Base-by-base conservation (phyloP, 2,113 vertebrate species). In the Pelecanoides urinatrix region DNA sequence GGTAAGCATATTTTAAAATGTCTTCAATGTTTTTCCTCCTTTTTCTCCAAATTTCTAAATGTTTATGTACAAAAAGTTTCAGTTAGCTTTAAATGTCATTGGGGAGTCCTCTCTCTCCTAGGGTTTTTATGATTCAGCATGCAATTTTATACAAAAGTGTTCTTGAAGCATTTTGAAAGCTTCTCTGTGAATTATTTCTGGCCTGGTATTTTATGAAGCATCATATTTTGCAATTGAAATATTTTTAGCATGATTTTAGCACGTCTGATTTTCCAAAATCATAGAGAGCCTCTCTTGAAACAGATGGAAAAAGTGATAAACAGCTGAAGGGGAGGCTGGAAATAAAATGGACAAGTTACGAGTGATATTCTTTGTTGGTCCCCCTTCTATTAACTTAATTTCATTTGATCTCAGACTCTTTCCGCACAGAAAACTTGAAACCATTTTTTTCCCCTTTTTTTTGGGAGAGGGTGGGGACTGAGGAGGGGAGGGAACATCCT, bases 231-330 rank as follows among this genome's bases (percentile, higher is more conserved):
- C 77, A 87, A 94, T 40, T 92, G 76, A 94, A 95, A 90, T 95
- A 96, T 96, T 95, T 97, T 97, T 92, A 94, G 58, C 73, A 68
- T 85, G 58, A 95, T 91, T 90, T 94, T 94, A 66, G 68, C 30
- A 72, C 9, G 3, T 89, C 40, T 89, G 83, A 78, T 89, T 95
- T 89, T 87, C 29, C 44, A 79, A 89, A 93, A 94, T 94, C 45
- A 53, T 77, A 86, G 73, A 73, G 6, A 91, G 25, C 27, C 34
- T 84, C 45, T 94, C 86, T 74, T 87, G 88, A 95, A 88, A 65
- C 89, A 95, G 86, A 91, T 66, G 73, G 72, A 68, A 92, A 82
- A 87, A 79, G 16, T 32, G 20, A 87, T 55, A 79, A 94, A 92
- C 92, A 89, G 70, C 83, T 95, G 76, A 94, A 77, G 17, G 25